phyloP scores from a whole-genome alignment of 2,797 vertebrate species.

The Oryzias sinensis region DNA sequence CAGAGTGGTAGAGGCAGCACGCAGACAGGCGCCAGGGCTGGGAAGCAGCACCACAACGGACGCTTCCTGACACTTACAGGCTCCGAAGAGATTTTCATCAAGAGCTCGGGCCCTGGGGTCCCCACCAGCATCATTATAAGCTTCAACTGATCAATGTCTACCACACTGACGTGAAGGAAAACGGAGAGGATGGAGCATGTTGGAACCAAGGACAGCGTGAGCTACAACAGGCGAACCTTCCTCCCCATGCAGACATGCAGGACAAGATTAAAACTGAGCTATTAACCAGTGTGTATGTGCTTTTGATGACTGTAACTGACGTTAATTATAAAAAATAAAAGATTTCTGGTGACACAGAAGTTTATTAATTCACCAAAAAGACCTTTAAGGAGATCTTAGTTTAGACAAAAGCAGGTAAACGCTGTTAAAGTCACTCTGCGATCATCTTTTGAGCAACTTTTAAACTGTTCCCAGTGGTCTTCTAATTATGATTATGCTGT shows the following conservation, averaged over 20 bases:
- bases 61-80: conserved; percentile 85
- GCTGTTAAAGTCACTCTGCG: too few species aligned
- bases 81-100: conserved; percentile 98
- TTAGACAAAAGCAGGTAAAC: too few species aligned
- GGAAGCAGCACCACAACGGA: conserved; percentile 21
- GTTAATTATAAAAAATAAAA: background rate
- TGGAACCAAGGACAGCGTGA: conserved; percentile 26
- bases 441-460: too few species aligned
- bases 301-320: too few species aligned
- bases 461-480: too few species aligned
- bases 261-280: background rate
- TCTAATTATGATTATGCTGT: too few species aligned
- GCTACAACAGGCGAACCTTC: conserved; percentile 11
- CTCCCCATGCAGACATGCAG: conserved; percentile 4
- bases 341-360: too few species aligned
- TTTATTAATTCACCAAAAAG: too few species aligned
- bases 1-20: background rate
- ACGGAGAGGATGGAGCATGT: conserved; percentile 74
- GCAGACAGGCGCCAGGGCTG: conserved; percentile 15
- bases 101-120: conserved; percentile 93
- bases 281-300: background rate
- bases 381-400: too few species aligned
- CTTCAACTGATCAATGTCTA: conserved; percentile 99
- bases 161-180: conserved; percentile 94
- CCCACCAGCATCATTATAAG: conserved; percentile 96